phyloP scores from a whole-genome alignment of 2,888 invertebrate genomes.

The Netelia virgata region DNA sequence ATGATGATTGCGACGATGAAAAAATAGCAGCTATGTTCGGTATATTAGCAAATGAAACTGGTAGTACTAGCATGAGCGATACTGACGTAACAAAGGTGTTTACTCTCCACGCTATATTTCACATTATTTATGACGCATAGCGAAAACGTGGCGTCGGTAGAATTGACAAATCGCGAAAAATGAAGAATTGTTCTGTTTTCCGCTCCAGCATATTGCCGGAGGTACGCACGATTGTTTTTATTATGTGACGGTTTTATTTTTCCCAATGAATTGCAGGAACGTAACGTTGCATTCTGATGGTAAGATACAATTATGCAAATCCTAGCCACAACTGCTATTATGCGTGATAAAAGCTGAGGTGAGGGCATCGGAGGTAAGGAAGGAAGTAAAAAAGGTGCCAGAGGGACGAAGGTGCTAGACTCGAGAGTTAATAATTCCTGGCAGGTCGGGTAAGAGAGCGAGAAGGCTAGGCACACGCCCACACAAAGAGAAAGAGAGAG shows the following conservation, averaged over 20 bases:
- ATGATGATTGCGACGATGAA: too few relatives aligned
- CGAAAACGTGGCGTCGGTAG: background rate
- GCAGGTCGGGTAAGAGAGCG: slow-evolving; percentile 17
- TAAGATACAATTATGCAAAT: slow-evolving; percentile 58
- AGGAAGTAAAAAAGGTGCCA: background rate
- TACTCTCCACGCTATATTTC: too few relatives aligned
- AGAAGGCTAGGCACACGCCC: background rate
- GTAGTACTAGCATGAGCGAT: too few relatives aligned
- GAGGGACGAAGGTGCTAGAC: slow-evolving; percentile 43
- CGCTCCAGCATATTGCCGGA: background rate
- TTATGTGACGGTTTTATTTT: background rate
- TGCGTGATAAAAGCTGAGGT: slow-evolving; percentile 55
- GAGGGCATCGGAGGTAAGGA: background rate
- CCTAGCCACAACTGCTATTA: slow-evolving; percentile 41
- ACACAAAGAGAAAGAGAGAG: background rate
- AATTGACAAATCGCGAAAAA: background rate
- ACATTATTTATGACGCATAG: background rate
- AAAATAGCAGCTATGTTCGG: too few relatives aligned
- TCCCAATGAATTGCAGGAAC: background rate
- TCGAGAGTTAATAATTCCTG: slow-evolving; percentile 62
- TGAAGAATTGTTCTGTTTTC: background rate
- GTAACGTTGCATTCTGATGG: background rate
- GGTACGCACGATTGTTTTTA: background rate
- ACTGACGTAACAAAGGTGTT: too few relatives aligned
- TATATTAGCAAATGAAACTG: too few relatives aligned